Evolutionary conservation across 2,888 invertebrate genomes (phyloP).

Genomic region (Acheta domesticus): DNA sequence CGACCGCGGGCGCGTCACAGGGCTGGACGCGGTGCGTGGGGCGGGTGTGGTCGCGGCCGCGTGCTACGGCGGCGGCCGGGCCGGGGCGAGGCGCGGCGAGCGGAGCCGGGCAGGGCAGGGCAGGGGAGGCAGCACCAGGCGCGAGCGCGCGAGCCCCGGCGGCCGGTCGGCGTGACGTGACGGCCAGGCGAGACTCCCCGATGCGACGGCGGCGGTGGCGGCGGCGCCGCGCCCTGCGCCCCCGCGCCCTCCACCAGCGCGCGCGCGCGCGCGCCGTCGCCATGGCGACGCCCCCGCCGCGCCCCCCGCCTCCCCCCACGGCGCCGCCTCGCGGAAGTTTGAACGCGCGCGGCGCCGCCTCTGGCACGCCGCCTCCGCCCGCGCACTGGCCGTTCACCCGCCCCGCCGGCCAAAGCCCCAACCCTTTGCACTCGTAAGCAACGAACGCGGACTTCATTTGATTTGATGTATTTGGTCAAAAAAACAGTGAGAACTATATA

Average conservation of each 20-base stretch:
- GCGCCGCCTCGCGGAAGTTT: neutral
- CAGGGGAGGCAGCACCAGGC: neutral
- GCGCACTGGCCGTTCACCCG: neutral
- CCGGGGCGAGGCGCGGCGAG: no score
- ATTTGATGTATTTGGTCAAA: no score
- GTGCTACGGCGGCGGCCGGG: neutral
- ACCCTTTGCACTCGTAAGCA: no score
- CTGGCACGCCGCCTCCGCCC: neutral
- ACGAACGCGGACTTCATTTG: no score
- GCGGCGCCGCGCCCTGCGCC: neutral
- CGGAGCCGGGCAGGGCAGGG: neutral
- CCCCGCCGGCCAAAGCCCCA: no score
- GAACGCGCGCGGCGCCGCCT: neutral
- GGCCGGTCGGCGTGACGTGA: slow-evolving; percentile 1
- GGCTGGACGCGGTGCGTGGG: no score
- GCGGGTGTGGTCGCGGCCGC: no score
- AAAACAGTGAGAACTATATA: no score
- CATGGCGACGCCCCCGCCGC: neutral
- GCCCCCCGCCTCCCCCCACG: neutral
- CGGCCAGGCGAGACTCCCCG: neutral
- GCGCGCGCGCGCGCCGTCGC: neutral
- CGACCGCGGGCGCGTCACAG: neutral
- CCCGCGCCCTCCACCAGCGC: neutral
- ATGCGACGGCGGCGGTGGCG: slow-evolving; percentile 1
- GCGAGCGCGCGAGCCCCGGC: neutral